Base-by-base conservation (phyloP, 2,888 invertebrate species). In the Mesopsocus fuscifrons region DNA sequence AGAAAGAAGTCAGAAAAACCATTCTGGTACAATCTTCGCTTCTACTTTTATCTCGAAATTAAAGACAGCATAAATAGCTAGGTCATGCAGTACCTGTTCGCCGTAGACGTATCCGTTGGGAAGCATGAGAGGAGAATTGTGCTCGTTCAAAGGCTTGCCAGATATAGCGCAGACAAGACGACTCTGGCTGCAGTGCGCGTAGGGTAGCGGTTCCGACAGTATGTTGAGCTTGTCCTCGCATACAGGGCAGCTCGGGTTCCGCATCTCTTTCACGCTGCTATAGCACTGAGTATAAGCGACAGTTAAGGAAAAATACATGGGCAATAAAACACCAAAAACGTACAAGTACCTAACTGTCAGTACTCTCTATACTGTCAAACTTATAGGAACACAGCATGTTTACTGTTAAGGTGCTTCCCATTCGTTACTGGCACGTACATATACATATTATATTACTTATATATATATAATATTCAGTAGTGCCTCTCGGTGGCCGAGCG, bases 41-140 rank as follows among this genome's bases (percentile, higher is more conserved):
- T n/a, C n/a, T n/a, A n/a, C n/a, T n/a, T n/a, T n/a, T n/a, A n/a
- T n/a, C n/a, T n/a, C n/a, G n/a, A n/a, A n/a, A n/a, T n/a, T n/a
- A n/a, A n/a, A n/a, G n/a, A n/a, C n/a, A n/a, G n/a, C n/a, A n/a
- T n/a, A n/a, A n/a, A n/a, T n/a, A n/a, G n/a, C n/a, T n/a, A n/a
- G n/a, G n/a, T n/a, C n/a, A n/a, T n/a, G n/a, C n/a, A n/a, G n/a
- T 53, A 83, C 84, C 72, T 83, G 74, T 64, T 89, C 85, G 8
- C 91, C 91, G 57, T 92, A 97, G 46, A 98, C 92, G 64, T 89
- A 84, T 44, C 97, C 97, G 65, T 97, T 97, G 48, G 98, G 98
- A 64, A 99, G 71, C 78, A 94, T 91, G 81, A 97, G 85, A 9
- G 95, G 95, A 52, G 88, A 89, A 67, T 97, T 95, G 63, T 97